Conservation (phyloP, 2,888 invertebrate species). For the Gandaritis pyraliata region DNA sequence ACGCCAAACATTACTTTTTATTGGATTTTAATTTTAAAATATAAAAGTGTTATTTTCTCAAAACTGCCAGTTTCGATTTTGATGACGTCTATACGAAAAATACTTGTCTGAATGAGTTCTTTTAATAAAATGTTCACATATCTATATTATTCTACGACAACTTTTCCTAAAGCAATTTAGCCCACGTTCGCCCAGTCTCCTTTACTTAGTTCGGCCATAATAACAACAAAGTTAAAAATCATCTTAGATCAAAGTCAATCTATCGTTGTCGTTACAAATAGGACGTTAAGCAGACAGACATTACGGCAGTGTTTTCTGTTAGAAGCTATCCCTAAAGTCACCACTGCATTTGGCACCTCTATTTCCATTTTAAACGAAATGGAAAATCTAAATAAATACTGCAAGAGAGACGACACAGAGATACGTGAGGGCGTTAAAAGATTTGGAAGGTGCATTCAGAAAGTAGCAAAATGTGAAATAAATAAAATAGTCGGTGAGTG, state of each 20-base stretch:
- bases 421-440: conserved; percentile 48
- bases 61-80: too few relatives aligned
- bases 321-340: conserved; percentile 23
- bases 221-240: neutral
- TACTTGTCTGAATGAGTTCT: too few relatives aligned
- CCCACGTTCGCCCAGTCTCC: too few relatives aligned
- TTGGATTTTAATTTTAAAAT: too few relatives aligned
- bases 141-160: too few relatives aligned
- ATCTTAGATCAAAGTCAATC: neutral
- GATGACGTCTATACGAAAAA: too few relatives aligned
- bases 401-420: conserved; percentile 25
- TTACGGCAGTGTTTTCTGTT: conserved; percentile 22
- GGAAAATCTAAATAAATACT: conserved; percentile 42
- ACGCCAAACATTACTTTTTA: too few relatives aligned
- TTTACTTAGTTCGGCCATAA: conserved; percentile 15
- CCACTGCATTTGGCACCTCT: conserved; percentile 36
- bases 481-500: conserved; percentile 71
- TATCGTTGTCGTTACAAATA: neutral
- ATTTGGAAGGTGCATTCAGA: conserved; percentile 56
- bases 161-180: too few relatives aligned
- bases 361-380: conserved; percentile 40
- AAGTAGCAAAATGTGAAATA: conserved; percentile 65
- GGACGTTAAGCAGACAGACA: neutral
- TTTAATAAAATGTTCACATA: too few relatives aligned
- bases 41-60: too few relatives aligned